Base-by-base conservation (phyloP, 2,797 vertebrate genomes). In the Falco naumanni region DNA sequence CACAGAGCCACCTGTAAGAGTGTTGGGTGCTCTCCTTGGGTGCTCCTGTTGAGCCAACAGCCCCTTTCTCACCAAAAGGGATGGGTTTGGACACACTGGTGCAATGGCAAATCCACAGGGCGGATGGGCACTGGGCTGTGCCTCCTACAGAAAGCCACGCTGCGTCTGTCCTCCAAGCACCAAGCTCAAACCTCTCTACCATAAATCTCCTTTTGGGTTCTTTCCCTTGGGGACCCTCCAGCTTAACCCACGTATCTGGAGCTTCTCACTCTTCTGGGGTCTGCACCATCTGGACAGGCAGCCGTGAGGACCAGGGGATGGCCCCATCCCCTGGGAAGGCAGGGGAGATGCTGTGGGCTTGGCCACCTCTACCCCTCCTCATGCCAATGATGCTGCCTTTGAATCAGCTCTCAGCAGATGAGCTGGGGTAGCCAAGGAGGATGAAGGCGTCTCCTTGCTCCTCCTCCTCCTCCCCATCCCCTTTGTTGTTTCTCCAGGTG, bases 401-500 rank as follows among this genome's bases (percentile, higher is more conserved):
- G 66, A 75, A 63, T 5, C 39, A 22, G 9, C 16, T n/a, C 22
- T 37, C 21, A 11, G n/a, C 43, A 43, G 19, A 51, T 10, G 9
- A 76, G 65, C 59, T 39, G 20, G 43, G 14, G 10, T 5, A 72
- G n/a, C 66, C 68, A 31, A 6, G 18, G 16, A 53, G 29, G 45
- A 74, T 9, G 71, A 80, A 91, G 78, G 60, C 1, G 4, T n/a
- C 48, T 34, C 57, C 61, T 39, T 75, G 60, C 33, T 33, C 66
- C 60, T 64, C 54, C 63, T 50, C 61, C 63, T 60, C 39, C 34
- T 57, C 41, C 41, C n/a, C 15, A 4, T 28, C 39, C 17, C n/a
- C 41, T 92, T 79, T 79, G 84, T 87, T 59, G 28, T 22, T 83
- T 7, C 78, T 95, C 68, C 90, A 71, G 95, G 85, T 76, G 94